A percentile compares a stretch with the other conserved stretches of the same genome.
Evolutionary conservation across 2,888 invertebrate genomes (phyloP).

Genomic region (Nesidiocoris tenuis): DNA sequence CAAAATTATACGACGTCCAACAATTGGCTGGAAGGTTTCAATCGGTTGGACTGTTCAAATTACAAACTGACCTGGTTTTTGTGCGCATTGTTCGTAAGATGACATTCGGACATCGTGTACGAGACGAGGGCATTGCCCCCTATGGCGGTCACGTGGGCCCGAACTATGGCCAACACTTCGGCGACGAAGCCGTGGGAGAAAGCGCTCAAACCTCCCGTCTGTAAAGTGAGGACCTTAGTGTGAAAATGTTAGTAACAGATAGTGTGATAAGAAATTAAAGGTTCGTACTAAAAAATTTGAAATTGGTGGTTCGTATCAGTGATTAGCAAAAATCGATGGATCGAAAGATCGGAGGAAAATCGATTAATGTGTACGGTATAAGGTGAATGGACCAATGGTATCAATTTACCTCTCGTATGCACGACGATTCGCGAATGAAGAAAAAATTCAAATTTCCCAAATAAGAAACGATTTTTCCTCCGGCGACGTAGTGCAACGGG

Average conservation of each 20-base stretch:
- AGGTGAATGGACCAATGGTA: too few relatives aligned
- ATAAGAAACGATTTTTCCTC: slow-evolving; percentile 74
- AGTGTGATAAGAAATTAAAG: neutral
- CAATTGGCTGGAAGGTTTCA: too few relatives aligned
- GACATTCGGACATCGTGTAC: slow-evolving; percentile 88
- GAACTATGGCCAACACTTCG: slow-evolving; percentile 88
- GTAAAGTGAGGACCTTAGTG: neutral
- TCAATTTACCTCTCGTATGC: slow-evolving; percentile 71
- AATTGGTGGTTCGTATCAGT: neutral
- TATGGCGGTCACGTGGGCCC: slow-evolving; percentile 88
- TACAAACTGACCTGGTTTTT: slow-evolving; percentile 88
- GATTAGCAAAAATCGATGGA: neutral
- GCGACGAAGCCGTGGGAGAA: slow-evolving; percentile 92
- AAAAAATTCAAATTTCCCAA: slow-evolving; percentile 90
- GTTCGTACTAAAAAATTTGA: neutral
- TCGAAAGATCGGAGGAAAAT: too few relatives aligned
- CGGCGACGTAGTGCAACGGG: slow-evolving; percentile 75
- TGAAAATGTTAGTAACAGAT: neutral
- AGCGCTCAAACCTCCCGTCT: slow-evolving; percentile 85
- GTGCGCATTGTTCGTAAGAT: slow-evolving; percentile 87
- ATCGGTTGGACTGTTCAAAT: too few relatives aligned
- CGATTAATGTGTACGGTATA: too few relatives aligned
- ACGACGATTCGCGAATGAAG: slow-evolving; percentile 92
- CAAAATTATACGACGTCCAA: too few relatives aligned
- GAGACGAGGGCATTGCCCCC: slow-evolving; percentile 95